A percentile compares a stretch with the other conserved stretches of the same genome.
phyloP scores from a whole-genome alignment of 2,113 vertebrate genomes.

The Excalfactoria chinensis region DNA sequence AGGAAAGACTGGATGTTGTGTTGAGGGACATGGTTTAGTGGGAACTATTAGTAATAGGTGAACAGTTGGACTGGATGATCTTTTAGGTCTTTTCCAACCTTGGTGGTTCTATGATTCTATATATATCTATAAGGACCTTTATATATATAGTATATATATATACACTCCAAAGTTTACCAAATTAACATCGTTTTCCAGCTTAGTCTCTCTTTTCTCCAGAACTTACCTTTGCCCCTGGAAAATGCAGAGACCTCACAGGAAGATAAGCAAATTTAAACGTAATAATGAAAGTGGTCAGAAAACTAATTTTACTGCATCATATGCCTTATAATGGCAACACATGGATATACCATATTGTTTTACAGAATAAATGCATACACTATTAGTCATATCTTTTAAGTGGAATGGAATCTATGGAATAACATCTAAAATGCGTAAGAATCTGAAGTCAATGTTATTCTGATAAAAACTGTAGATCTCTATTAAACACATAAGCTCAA shows the following conservation, averaged over 20 bases:
- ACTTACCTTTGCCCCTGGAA: background rate
- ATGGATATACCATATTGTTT: background rate
- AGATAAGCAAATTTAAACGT: background rate
- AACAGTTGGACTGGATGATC: too few species aligned
- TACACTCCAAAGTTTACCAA: background rate
- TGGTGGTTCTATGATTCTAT: too few species aligned
- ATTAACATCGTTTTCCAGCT: background rate
- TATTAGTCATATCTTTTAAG: background rate
- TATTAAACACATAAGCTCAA: background rate
- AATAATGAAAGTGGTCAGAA: background rate
- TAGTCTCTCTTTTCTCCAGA: background rate
- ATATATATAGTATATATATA: too few species aligned
- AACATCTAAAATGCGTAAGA: background rate
- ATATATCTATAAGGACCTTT: too few species aligned
- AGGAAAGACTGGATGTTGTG: too few species aligned
- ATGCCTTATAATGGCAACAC: background rate
- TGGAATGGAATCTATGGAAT: background rate
- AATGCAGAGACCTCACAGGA: background rate
- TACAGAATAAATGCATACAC: background rate
- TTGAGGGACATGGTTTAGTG: too few species aligned
- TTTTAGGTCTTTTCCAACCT: too few species aligned
- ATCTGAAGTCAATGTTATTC: background rate
- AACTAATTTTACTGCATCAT: background rate
- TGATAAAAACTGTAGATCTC: background rate
- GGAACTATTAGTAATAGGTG: too few species aligned